Conservation (phyloP, 2,888 invertebrate genomes). For the Acanthoscelides obtectus region DNA sequence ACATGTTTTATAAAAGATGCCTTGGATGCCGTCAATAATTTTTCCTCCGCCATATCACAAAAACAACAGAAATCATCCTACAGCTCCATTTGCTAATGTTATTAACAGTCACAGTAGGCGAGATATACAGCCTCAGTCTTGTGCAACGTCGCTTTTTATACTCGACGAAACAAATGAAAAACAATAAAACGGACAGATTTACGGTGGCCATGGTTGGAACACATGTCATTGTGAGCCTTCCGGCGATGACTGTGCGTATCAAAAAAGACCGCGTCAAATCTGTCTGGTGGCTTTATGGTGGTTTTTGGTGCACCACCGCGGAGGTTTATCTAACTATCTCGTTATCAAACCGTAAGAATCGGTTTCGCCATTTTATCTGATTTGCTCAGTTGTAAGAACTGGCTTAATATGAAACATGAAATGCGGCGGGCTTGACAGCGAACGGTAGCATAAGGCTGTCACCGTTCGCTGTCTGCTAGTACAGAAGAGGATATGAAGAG, state of each 20-base stretch:
- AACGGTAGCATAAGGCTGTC: neutral
- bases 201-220: constrained; percentile 3
- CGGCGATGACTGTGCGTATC: neutral
- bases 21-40: no score
- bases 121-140: constrained; percentile 12
- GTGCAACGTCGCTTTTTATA: constrained; percentile 10
- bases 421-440: neutral
- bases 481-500: no score
- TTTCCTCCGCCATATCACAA: neutral
- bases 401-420: neutral
- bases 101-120: constrained; percentile 14
- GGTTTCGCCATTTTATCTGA: neutral
- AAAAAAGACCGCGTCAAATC: neutral
- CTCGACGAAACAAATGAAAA: constrained; percentile 7
- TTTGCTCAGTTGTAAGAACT: neutral
- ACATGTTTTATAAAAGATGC: no score
- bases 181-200: constrained; percentile 12
- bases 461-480: neutral
- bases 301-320: neutral
- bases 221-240: constrained; percentile 3
- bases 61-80: constrained; percentile 3
- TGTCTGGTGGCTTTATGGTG: neutral
- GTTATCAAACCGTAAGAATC: neutral
- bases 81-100: constrained; percentile 13
- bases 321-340: neutral